These are phyloP conservation scores for Burhinus oedicnemus DNA, from an alignment of 2,113 vertebrate species.

Conservation along the genomic window DNA sequence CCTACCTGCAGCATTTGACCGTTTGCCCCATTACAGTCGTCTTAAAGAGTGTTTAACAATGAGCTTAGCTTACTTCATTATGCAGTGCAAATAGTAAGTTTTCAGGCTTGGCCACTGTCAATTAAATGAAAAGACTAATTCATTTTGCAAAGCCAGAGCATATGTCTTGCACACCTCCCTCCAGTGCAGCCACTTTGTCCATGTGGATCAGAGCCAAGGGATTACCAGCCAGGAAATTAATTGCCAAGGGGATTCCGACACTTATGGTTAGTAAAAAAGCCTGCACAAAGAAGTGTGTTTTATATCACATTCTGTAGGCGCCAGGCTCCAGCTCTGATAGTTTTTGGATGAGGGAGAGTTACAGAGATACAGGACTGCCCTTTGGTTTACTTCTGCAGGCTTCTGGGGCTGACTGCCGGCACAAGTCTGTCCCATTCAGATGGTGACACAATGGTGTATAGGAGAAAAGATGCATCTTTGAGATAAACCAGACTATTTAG, in stretches of 20 bases:
- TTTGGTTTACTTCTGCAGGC: neutral
- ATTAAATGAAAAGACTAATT: neutral
- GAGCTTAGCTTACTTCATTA: neutral
- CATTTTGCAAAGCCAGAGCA: neutral
- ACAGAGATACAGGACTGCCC: neutral
- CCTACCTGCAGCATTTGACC: neutral
- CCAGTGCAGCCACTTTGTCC: neutral
- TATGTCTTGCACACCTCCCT: neutral
- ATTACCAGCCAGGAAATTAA: slow-evolving; percentile 60
- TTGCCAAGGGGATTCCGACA: slow-evolving; percentile 11
- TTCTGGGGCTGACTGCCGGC: neutral
- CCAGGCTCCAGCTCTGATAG: neutral
- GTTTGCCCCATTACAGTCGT: neutral
- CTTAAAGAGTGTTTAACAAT: neutral
- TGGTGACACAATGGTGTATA: neutral
- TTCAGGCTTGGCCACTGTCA: neutral
- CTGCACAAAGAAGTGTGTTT: neutral
- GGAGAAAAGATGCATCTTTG: neutral
- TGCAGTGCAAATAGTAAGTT: neutral
- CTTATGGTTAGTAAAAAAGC: neutral
- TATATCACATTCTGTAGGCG: neutral
- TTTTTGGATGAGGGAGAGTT: neutral
- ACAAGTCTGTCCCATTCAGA: neutral
- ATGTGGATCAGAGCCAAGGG: slow-evolving; percentile 21
- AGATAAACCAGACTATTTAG: neutral